Base-by-base conservation (phyloP, 2,113 vertebrate species). In the Zosterops lateralis region DNA sequence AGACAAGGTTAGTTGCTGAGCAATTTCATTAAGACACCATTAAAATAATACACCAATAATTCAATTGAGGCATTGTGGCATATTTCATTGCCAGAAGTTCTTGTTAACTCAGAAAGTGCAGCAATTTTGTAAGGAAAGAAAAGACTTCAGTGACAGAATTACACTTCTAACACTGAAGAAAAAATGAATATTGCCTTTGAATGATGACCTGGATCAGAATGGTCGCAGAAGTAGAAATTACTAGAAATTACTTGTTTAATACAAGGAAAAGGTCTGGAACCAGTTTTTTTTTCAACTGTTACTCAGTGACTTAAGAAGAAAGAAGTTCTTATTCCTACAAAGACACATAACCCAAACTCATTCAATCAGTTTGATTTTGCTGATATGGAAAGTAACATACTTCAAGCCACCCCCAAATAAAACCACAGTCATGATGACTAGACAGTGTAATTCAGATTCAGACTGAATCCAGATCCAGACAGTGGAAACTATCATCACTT, bases 31-130 rank as follows among this genome's bases (percentile, higher is more conserved):
- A 94, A 89, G 90, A 92, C 45, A 60, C 75, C 44, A 93, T 90
- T 96, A 92, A 96, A 92, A 93, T 94, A 94, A 93, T 86, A 86
- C 34, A 51, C 45, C 53, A 71, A 84, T 96, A 94, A 94, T 90
- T 95, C 85, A 87, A 71, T 57, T 72, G 89, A 80, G 32, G 44
- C 65, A 84, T n/a, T 34, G 18, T 56, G 12, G 77, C 58, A 17
- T 56, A 72, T 47, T 92, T 92, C 82, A 77, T 64, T 92, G 85
- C 90, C 92, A 93, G 57, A 84, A 95, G 60, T 74, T 95, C 88
- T 25, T 77, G 34, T 73, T 88, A 93, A 86, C 67, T 88, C 73
- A 84, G 53, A 92, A 94, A 95, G 67, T 47, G 34, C 51, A 77
- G 68, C 56, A 94, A 93, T 85, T 87, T 81, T 79, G 28, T 58